Evolutionary conservation across 2,888 invertebrate genomes (phyloP), one percentile per base, ranked within the genome.

Genomic region (Beris morrisii): DNA sequence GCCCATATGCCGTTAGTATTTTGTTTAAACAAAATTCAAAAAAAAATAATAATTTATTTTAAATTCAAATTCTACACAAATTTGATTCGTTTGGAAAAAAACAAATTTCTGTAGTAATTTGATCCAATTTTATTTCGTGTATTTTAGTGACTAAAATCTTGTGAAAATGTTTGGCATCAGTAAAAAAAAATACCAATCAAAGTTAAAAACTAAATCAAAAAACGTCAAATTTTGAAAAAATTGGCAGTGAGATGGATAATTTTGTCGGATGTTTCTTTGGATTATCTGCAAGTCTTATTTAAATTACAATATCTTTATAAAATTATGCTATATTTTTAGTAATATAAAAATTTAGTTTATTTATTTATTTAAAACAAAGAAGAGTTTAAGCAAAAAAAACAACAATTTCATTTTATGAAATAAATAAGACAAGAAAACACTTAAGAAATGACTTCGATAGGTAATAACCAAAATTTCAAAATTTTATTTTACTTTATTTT

Each of bases 1-100:
- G 76, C 76, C 79, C 75, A 77, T 77, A 77, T 79, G 79, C 79
- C 78, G 79, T 79, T 79, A 79, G 79, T 79, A 79, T 79, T 38
- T 44, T 38, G 28, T 55, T 12, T 31, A 15, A 46, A 31, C 28
- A 48, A 46, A 59, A 59, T 13, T 46, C 2, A 48, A 48, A 13
- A 31, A 43, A 12, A 13, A 15, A 50, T 32, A 22, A 28, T 15
- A 66, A 66, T 67, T 50, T 55, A 53, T 43, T 22, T 59, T 64
- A 61, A 57, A 65, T 44, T 45, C 66, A 69, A 71, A 43, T 50
- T 45, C 38, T 28, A 6, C 45, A 31, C 30, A 58, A 46, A 44
- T 57, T 50, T 9, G 45, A 45, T 50, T 44, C 11, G 46, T 54
- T 22, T 28, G 1, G 13, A 11, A 44, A 48, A 11, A n/a, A 48